These are phyloP conservation scores for Sanderia malayensis DNA, from an alignment of 30 jellyfish, hydroid and myxozoan genomes.

Conservation along the genomic window DNA sequence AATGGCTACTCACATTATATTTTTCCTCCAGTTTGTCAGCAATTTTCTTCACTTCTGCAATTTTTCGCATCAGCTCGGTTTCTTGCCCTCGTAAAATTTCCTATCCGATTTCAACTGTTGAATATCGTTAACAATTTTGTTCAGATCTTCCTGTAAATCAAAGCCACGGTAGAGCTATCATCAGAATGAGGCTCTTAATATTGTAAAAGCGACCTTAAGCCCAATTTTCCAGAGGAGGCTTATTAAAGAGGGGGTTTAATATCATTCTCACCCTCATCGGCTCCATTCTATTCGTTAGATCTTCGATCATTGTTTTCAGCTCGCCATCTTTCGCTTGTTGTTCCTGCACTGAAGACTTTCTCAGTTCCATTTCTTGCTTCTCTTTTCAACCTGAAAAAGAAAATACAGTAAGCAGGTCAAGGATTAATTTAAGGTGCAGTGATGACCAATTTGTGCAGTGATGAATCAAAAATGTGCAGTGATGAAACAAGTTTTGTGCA, in stretches of 20 bases:
- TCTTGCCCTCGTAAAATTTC: constrained; percentile 53
- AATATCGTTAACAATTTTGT: constrained; percentile 30
- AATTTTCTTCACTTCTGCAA: constrained; percentile 16
- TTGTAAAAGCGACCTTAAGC: too few species aligned
- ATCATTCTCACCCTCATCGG: constrained; percentile 76
- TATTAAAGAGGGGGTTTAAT: too few species aligned
- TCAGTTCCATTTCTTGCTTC: constrained; percentile 10
- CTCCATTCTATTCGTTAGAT: constrained; percentile 58
- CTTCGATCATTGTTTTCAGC: constrained; percentile 47
- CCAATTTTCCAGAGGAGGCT: too few species aligned
- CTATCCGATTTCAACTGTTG: constrained; percentile 52
- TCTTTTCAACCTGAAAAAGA: constrained; percentile 40
- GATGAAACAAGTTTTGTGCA: too few species aligned
- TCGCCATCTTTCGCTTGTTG: constrained; percentile 48
- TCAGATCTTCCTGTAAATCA: constrained; percentile 45
- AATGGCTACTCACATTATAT: too few species aligned
- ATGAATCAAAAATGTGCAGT: too few species aligned
- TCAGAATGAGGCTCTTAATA: too few species aligned
- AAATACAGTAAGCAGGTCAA: too few species aligned
- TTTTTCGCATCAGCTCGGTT: constrained; percentile 25
- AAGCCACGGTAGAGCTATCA: too few species aligned
- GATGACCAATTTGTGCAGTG: too few species aligned
- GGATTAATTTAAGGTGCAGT: too few species aligned
- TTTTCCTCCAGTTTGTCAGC: constrained; percentile 30
- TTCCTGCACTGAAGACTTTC: constrained; percentile 35